Conservation (phyloP, 2,797 vertebrate genomes). For the Xiphorhynchus erythropygius region DNA sequence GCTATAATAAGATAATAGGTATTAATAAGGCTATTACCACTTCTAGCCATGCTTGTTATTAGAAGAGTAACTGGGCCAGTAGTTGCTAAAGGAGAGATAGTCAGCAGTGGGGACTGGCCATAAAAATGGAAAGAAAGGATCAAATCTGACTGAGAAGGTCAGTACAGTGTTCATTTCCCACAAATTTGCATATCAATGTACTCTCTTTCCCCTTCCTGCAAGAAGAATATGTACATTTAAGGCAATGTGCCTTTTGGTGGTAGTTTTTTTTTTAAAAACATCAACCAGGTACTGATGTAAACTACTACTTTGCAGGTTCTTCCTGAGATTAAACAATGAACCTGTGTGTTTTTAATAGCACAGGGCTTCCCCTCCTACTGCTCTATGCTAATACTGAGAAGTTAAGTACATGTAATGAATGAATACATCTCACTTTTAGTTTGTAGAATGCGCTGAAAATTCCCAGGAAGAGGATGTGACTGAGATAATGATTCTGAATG, state of each 20-base stretch:
- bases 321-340: neutral
- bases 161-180: neutral
- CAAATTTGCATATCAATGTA: neutral
- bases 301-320: neutral
- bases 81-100: neutral
- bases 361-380: neutral
- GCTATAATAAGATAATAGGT: neutral
- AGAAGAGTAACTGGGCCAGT: neutral
- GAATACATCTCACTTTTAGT: rapidly evolving
- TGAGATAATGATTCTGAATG: neutral
- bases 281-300: neutral
- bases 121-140: conserved; percentile 15
- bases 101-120: neutral
- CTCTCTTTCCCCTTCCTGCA: neutral
- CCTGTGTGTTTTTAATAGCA: neutral
- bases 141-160: conserved; percentile 4
- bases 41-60: neutral
- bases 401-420: neutral
- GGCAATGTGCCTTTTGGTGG: neutral
- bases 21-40: neutral
- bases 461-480: neutral
- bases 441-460: neutral
- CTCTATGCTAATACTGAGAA: neutral
- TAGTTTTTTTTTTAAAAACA: rapidly evolving
- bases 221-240: neutral